Percentiles rank a stretch among this genome's conserved stretches.
phyloP scores from a whole-genome alignment of 2,888 invertebrate genomes.

The Eristalis pertinax region DNA sequence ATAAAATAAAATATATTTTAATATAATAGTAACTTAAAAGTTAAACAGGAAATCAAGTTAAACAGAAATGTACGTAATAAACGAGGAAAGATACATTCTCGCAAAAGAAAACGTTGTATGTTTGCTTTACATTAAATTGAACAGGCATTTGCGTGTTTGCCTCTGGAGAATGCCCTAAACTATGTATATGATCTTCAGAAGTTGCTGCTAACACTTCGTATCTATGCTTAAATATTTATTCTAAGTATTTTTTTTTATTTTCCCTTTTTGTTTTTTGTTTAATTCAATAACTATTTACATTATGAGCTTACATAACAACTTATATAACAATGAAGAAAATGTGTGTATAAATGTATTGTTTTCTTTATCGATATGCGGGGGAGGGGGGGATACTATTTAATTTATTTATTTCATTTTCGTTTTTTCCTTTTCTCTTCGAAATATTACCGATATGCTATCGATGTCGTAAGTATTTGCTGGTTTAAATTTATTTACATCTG shows the following conservation, averaged over 20 bases:
- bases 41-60: conserved; percentile 39
- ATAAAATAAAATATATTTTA: conserved; percentile 15
- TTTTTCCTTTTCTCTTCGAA: conserved; percentile 10
- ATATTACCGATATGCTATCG: neutral
- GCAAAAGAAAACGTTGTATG: too few species aligned
- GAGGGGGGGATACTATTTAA: conserved; percentile 46
- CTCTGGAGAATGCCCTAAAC: conserved; percentile 15
- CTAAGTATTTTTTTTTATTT: neutral
- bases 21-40: conserved; percentile 28
- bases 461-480: neutral
- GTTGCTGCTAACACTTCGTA: neutral
- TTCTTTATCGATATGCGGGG: conserved; percentile 62
- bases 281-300: conserved; percentile 42
- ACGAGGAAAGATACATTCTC: neutral
- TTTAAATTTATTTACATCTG: conserved; percentile 36
- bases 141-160: neutral
- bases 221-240: neutral
- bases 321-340: conserved; percentile 58
- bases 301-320: conserved; percentile 49
- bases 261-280: neutral
- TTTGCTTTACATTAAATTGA: conserved; percentile 2
- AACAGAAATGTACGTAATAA: conserved; percentile 10
- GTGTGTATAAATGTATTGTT: conserved; percentile 26
- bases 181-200: conserved; percentile 41
- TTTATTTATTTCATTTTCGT: conserved; percentile 12